Evolutionary conservation across 2,888 invertebrate species (phyloP).

Genomic region (Melanchra persicariae): DNA sequence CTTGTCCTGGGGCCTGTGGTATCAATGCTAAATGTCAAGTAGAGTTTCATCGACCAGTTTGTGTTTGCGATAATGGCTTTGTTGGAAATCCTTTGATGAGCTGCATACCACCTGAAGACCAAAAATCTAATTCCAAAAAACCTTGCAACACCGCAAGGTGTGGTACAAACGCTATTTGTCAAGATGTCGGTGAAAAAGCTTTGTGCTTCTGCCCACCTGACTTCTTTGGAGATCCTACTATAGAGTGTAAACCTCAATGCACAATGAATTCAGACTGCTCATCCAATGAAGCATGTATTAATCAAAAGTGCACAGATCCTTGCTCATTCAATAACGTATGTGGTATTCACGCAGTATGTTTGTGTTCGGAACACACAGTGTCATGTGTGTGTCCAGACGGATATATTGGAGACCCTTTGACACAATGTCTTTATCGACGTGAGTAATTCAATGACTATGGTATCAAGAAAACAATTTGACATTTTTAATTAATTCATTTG

Average conservation of each 20-base stretch:
- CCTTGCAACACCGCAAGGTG: conserved; percentile 95
- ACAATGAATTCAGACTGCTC: conserved; percentile 96
- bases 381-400: conserved; percentile 95
- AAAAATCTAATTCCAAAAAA: conserved; percentile 86
- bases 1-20: conserved; percentile 96
- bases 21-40: conserved; percentile 93
- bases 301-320: conserved; percentile 94
- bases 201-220: conserved; percentile 95
- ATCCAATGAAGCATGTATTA: conserved; percentile 93
- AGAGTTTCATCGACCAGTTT: conserved; percentile 95
- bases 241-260: conserved; percentile 95
- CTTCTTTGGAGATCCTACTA: conserved; percentile 94
- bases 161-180: conserved; percentile 95
- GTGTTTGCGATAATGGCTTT: conserved; percentile 93
- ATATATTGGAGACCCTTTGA: conserved; percentile 95
- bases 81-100: conserved; percentile 95
- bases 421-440: conserved; percentile 92
- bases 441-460: conserved; percentile 72
- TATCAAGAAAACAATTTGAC: not conserved
- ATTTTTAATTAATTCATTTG: not conserved
- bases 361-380: conserved; percentile 95
- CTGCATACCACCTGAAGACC: conserved; percentile 92
- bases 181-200: conserved; percentile 92
- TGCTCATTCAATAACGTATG: conserved; percentile 93
- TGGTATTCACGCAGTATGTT: conserved; percentile 95